Percentiles rank a stretch among this genome's conserved stretches.
phyloP scores from a whole-genome alignment of 1,140 invertebrate genomes.

The Parapsyche elsis region DNA sequence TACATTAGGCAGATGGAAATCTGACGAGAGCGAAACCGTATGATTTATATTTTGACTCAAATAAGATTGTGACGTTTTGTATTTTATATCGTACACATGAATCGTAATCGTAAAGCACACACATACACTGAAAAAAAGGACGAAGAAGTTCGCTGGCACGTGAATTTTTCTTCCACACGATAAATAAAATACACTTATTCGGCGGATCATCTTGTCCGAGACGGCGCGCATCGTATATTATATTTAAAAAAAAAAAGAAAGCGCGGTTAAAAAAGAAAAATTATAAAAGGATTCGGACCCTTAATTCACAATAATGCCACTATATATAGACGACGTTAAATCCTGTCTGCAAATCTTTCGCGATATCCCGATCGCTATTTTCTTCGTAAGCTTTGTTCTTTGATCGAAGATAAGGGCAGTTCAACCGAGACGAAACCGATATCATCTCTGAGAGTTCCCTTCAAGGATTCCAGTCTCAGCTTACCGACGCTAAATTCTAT shows the following conservation, averaged over 20 bases:
- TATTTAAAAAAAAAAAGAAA: too few relatives aligned
- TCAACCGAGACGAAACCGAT: slow-evolving; percentile 6
- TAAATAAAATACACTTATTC: neutral
- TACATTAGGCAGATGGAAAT: slow-evolving; percentile 21
- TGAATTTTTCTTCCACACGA: neutral
- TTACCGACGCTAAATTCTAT: slow-evolving; percentile 1
- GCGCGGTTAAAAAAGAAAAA: neutral
- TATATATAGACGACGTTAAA: too few relatives aligned
- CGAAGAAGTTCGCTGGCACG: neutral
- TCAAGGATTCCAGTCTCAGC: slow-evolving; percentile 4
- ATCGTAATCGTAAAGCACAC: neutral
- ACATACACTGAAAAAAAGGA: slow-evolving; percentile 15
- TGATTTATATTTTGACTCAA: slow-evolving; percentile 27
- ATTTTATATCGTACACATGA: neutral
- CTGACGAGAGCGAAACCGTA: slow-evolving; percentile 20
- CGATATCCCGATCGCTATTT: slow-evolving; percentile 8
- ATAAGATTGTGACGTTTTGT: slow-evolving; percentile 20
- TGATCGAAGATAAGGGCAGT: slow-evolving; percentile 9
- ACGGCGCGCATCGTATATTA: too few relatives aligned
- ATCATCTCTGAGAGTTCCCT: slow-evolving; percentile 6
- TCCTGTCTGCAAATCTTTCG: neutral
- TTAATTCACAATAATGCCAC: neutral
- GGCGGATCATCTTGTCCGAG: too few relatives aligned
- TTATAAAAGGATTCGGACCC: neutral
- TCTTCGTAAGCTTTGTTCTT: neutral